A percentile compares a stretch with the other conserved stretches of the same genome.
Evolutionary conservation across 2,888 invertebrate species (phyloP).

Genomic region (Tiliacea citrago): DNA sequence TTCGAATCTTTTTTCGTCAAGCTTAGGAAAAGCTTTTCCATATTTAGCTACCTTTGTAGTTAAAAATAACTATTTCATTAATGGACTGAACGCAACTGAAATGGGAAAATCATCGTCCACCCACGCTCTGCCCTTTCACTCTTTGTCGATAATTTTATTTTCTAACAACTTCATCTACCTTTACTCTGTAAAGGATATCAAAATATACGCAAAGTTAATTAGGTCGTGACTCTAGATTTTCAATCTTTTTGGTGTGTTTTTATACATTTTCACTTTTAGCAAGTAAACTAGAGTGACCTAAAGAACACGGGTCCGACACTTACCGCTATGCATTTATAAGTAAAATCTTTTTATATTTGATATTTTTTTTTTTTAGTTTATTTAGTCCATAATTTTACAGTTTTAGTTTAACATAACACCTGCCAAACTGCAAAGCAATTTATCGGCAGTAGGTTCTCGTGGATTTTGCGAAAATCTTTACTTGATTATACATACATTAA

Average conservation of each 20-base stretch:
- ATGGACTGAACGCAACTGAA: constrained; percentile 7
- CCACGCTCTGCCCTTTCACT: constrained; percentile 46
- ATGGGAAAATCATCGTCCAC: constrained; percentile 16
- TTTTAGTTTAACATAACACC: no score
- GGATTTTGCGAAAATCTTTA: no score
- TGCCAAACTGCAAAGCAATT: no score
- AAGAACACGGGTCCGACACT: constrained; percentile 20
- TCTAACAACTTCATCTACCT: constrained; percentile 3
- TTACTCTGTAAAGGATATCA: constrained; percentile 8
- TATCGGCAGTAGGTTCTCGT: no score
- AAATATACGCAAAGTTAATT: constrained; percentile 17
- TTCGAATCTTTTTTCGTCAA: not conserved
- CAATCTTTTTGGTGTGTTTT: constrained; percentile 5
- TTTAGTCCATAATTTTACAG: no score
- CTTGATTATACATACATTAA: no score
- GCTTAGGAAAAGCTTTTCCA: constrained; percentile 1
- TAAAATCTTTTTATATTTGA: not conserved
- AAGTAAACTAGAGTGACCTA: constrained; percentile 19
- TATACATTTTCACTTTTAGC: not conserved
- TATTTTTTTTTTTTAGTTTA: no score
- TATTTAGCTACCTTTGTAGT: constrained; percentile 32
- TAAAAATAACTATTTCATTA: constrained; percentile 50
- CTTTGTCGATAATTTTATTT: constrained; percentile 14
- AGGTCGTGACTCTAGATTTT: not conserved
- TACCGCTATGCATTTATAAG: constrained; percentile 12